A percentile compares a stretch with the other conserved stretches of the same genome.
Conservation (phyloP, 2,888 invertebrate species). For the Morpho deidamia region DNA sequence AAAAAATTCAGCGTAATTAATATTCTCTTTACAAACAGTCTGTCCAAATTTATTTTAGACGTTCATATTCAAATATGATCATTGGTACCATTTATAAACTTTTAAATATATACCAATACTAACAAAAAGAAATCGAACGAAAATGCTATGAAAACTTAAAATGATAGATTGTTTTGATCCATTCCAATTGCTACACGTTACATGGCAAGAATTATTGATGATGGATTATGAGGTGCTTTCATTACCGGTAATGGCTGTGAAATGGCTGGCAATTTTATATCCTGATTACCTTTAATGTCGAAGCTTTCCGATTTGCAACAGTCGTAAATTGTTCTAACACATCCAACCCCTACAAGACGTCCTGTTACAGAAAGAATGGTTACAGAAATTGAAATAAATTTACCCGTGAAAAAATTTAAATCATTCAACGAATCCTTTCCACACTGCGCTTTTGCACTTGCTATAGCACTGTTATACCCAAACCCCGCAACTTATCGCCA, state of each 20-base stretch:
- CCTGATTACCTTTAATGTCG: constrained; percentile 31
- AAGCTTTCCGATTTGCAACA: constrained; percentile 28
- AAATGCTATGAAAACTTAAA: neutral
- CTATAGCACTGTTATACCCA: constrained; percentile 48
- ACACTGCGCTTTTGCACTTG: constrained; percentile 47
- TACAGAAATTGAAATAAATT: constrained; percentile 11
- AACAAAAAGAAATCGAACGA: no score
- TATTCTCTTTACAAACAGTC: no score
- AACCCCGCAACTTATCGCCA: constrained; percentile 37
- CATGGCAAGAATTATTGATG: constrained; percentile 17
- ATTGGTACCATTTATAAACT: no score
- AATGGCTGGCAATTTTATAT: constrained; percentile 30
- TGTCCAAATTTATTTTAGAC: no score
- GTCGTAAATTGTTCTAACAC: constrained; percentile 23
- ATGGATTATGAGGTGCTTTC: constrained; percentile 24
- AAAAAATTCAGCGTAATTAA: no score
- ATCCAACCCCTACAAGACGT: constrained; percentile 13
- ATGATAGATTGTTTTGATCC: constrained; percentile 5
- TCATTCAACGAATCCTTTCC: constrained; percentile 47
- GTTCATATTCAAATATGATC: no score
- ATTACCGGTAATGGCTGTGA: constrained; percentile 27
- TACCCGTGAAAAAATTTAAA: constrained; percentile 36
- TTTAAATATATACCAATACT: no score
- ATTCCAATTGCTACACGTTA: constrained; percentile 9
- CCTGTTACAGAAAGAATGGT: constrained; percentile 16